Evolutionary conservation across 53 echinoderm and acorn worm species (phyloP).

Genomic region (Actinopyga echinites): DNA sequence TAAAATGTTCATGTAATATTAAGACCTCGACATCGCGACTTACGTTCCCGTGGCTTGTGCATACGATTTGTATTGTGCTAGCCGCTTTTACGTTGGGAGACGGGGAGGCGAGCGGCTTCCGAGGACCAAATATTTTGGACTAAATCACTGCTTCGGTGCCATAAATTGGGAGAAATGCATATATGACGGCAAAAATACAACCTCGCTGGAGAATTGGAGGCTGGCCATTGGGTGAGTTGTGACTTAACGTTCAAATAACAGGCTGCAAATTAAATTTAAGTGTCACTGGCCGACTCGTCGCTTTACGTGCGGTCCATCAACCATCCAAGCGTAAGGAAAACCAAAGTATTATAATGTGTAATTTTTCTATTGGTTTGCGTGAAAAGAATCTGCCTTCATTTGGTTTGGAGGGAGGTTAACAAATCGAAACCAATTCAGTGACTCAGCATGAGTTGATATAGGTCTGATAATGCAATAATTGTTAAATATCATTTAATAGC

Average conservation of each 20-base stretch:
- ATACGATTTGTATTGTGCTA: background rate
- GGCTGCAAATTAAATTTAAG: background rate
- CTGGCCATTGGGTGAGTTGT: conserved; percentile 27
- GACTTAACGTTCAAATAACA: background rate
- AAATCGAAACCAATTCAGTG: too few species aligned
- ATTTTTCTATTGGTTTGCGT: too few species aligned
- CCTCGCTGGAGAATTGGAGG: conserved; percentile 9
- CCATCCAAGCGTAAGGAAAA: too few species aligned
- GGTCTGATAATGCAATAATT: too few species aligned
- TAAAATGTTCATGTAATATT: conserved; percentile 31
- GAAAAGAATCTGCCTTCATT: too few species aligned
- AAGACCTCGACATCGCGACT: background rate
- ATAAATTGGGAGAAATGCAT: conserved; percentile 33
- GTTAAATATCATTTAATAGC: too few species aligned
- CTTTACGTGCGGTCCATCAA: too few species aligned
- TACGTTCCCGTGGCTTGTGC: conserved; percentile 1
- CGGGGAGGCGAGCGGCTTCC: background rate
- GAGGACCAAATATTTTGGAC: conserved; percentile 6
- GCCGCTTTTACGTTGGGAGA: background rate
- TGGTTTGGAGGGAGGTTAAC: too few species aligned
- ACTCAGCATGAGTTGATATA: too few species aligned
- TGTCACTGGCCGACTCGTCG: conserved; percentile 18
- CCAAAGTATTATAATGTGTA: too few species aligned
- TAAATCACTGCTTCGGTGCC: background rate
- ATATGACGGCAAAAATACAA: conserved; percentile 20